phyloP scores from a whole-genome alignment of 2,113 vertebrate species.

The Brachypodius melanocephalos region DNA sequence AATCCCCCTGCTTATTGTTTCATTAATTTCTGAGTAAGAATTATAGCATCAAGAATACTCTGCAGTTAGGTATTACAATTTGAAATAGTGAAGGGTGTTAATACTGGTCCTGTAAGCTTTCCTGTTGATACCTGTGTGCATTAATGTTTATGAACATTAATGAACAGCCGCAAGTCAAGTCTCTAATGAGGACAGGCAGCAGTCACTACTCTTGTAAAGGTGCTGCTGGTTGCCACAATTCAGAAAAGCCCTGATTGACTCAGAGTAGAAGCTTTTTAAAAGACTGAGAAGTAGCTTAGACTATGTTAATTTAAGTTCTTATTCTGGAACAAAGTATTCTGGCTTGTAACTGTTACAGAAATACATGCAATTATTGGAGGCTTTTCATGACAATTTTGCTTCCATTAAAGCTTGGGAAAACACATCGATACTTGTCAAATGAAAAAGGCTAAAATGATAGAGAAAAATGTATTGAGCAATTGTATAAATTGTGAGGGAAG shows the following conservation, averaged over 20 bases:
- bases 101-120: not conserved
- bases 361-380: not conserved
- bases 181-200: not conserved
- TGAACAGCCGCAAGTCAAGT: not conserved
- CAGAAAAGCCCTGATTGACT: not conserved
- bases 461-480: not conserved
- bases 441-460: not conserved
- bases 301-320: not conserved
- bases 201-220: not conserved
- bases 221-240: not conserved
- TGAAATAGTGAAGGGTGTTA: not conserved
- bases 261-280: not conserved
- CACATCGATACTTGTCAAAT: not conserved
- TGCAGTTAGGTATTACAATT: not conserved
- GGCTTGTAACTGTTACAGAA: not conserved
- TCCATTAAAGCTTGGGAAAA: conserved; percentile 1
- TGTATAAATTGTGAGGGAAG: not conserved
- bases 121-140: not conserved
- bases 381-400: not conserved
- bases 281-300: not conserved
- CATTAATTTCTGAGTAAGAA: not conserved
- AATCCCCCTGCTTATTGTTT: not conserved
- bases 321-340: not conserved
- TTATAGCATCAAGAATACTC: not conserved
- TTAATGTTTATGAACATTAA: not conserved